phyloP scores from a whole-genome alignment of 2,888 invertebrate genomes.

The Stenodera caucasica region DNA sequence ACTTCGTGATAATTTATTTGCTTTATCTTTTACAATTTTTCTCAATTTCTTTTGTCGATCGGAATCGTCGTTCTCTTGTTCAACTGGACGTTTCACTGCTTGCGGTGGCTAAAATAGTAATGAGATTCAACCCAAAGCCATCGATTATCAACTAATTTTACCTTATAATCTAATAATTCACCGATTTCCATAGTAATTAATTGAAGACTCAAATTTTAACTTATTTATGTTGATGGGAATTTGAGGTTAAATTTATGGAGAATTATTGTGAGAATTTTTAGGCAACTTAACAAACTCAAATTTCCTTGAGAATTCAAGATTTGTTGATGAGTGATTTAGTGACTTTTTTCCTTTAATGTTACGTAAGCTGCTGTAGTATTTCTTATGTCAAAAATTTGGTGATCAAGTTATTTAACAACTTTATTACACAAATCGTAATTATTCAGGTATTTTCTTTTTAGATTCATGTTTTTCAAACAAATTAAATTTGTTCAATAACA shows the following conservation, averaged over 20 bases:
- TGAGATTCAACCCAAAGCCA: no score
- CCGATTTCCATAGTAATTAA: constrained; percentile 59
- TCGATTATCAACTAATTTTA: no score
- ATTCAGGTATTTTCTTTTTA: no score
- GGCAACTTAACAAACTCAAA: not conserved
- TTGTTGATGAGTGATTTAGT: not conserved
- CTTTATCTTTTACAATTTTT: constrained; percentile 61
- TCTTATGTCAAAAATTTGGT: no score
- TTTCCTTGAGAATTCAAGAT: not conserved
- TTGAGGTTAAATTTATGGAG: not conserved
- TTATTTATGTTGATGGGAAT: not conserved
- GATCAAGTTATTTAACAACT: no score
- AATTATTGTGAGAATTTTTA: no score
- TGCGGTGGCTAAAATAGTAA: constrained; percentile 76
- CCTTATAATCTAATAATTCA: constrained; percentile 63
- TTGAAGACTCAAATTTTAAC: not conserved
- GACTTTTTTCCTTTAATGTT: no score
- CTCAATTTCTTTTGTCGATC: constrained; percentile 66
- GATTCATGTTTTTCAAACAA: no score
- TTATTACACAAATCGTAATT: no score
- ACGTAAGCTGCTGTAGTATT: no score
- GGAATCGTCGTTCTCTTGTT: constrained; percentile 67
- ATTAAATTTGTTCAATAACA: not conserved
- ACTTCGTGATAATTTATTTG: constrained; percentile 57
- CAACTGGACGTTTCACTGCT: constrained; percentile 72